Evolutionary conservation across 2,888 invertebrate genomes (phyloP), one percentile per base, ranked within the genome.

Genomic region (Drosophila quinaria): DNA sequence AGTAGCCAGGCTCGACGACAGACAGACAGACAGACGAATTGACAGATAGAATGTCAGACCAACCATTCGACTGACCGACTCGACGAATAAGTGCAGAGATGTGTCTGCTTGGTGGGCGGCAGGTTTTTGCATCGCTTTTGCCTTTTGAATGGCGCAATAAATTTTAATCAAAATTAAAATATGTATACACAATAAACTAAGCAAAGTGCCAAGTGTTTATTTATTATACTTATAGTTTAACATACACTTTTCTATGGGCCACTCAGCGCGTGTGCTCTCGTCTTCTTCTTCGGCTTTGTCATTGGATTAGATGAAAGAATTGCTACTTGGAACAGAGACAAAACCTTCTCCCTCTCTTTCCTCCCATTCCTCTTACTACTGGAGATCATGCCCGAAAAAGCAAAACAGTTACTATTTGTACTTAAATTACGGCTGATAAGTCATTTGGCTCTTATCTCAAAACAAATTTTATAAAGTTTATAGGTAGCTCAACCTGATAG

Each of bases 121-220:
- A 70, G 64, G 44, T 77, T 77, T 78, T 66, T 50, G 70, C 66
- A 66, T 60, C 41, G 62, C 61, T 62, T 46, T 33, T 73, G 79
- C 65, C 63, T 74, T 74, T 74, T 74, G 79, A 79, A 73, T 87
- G 81, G 79, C 76, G 90, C 89, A 90, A 89, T 89, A 89, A 89
- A 89, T 89, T 89, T 85, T 87, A 90, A 89, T 89, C 88, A 89
- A 87, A 87, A 89, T 89, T 87, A 89, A 87, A 87, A 85, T 81
- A 87, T 75, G 66, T 78, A 37, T 39, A 50, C 56, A 87, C 74
- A 87, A 77, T 74, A 81, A 81, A 78, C 78, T 80, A 72, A 86
- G 75, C 74, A 83, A 82, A 86, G 70, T 73, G 68, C 35, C 78
- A 63, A 74, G 60, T 52, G 63, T 82, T 33, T 35, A 22, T 25